A percentile compares a stretch with the other conserved stretches of the same genome.
phyloP scores from a whole-genome alignment of 2,888 invertebrate species.

The Phyllotreta cruciferae region DNA sequence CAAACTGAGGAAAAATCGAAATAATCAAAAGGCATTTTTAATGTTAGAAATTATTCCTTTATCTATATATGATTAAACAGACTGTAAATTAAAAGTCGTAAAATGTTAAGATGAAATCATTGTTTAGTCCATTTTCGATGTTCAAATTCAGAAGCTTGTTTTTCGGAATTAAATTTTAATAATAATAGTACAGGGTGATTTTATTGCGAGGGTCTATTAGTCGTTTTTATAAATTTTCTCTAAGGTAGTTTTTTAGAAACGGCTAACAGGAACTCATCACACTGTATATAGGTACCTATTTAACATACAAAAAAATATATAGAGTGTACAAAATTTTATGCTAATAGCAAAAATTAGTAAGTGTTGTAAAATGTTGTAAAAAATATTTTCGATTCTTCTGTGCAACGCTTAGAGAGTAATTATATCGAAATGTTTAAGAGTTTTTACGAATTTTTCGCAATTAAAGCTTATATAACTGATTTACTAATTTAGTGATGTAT shows the following conservation, averaged over 20 bases:
- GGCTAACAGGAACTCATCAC: no score
- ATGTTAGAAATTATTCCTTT: not conserved
- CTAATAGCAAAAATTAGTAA: conserved; percentile 9
- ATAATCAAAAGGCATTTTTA: conserved; percentile 19
- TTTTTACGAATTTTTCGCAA: conserved; percentile 24
- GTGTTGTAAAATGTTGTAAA: conserved; percentile 23
- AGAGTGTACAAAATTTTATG: conserved; percentile 27
- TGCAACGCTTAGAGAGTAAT: conserved; percentile 19
- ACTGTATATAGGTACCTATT: no score
- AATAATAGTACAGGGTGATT: no score
- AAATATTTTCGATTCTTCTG: conserved; percentile 17
- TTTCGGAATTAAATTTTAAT: no score
- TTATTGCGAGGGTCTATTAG: no score
- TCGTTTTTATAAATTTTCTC: no score
- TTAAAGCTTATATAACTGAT: conserved; percentile 17
- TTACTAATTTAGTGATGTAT: conserved; percentile 23
- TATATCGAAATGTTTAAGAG: conserved; percentile 15
- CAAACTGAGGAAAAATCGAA: conserved; percentile 30
- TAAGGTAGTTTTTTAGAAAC: no score
- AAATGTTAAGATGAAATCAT: not conserved
- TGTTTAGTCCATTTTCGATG: conserved; percentile 16
- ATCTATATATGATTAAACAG: conserved; percentile 33
- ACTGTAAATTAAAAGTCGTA: conserved; percentile 28
- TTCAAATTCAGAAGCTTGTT: not conserved
- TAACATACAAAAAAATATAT: conserved; percentile 27